These are phyloP conservation scores for Ashinkailepas kermadecensis DNA, from an alignment of 2,888 invertebrate species.

Conservation along the genomic window DNA sequence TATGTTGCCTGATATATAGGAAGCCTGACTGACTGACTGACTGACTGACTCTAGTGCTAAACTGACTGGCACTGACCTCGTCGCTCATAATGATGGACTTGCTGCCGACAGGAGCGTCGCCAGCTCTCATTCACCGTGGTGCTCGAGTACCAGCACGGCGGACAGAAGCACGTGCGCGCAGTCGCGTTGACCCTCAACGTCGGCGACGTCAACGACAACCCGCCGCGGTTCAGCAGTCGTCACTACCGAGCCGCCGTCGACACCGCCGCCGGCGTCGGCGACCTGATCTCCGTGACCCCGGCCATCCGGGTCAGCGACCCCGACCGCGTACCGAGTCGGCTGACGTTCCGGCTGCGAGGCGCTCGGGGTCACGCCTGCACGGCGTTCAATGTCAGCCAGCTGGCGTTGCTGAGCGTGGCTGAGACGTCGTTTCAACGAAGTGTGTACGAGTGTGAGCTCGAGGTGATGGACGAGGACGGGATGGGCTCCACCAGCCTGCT, in stretches of 20 bases:
- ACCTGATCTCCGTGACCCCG: neutral
- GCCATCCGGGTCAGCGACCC: neutral
- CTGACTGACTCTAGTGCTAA: too few relatives aligned
- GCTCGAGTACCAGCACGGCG: neutral
- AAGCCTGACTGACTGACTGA: too few relatives aligned
- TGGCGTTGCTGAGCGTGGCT: neutral
- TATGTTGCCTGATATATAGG: too few relatives aligned
- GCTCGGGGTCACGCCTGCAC: too few relatives aligned
- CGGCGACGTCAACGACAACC: neutral
- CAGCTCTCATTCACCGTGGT: constrained; percentile 4
- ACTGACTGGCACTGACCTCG: too few relatives aligned
- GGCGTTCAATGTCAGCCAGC: neutral
- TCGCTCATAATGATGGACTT: too few relatives aligned
- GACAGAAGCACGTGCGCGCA: neutral
- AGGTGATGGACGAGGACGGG: neutral
- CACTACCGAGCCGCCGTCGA: neutral
- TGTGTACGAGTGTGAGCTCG: neutral
- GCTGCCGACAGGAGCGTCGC: neutral
- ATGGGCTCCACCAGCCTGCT: neutral
- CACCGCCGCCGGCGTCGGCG: neutral
- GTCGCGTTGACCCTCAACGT: neutral
- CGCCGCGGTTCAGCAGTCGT: constrained; percentile 2
- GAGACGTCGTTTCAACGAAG: neutral
- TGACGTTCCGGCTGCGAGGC: neutral
- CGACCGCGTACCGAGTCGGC: neutral